These are phyloP conservation scores for Grammomys dolichurus DNA, from an alignment of 2,113 vertebrate species.

Conservation along the genomic window DNA sequence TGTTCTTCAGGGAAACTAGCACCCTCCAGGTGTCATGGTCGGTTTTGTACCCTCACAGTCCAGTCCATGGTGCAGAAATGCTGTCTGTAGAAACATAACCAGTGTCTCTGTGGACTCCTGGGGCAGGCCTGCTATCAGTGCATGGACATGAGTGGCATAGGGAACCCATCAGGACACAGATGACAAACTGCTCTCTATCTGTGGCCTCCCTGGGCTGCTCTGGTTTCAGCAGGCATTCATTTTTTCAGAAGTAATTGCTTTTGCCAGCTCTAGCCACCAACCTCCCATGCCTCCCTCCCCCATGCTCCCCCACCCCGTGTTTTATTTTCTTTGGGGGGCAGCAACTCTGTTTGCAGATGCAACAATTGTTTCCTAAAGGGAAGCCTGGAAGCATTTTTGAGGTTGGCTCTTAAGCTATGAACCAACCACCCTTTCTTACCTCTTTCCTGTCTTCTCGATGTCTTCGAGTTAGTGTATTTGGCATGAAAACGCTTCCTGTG, in stretches of 20 bases:
- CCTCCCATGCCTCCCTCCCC: neutral
- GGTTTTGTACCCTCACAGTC: neutral
- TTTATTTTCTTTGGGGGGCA: neutral
- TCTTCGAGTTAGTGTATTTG: neutral
- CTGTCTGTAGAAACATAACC: neutral
- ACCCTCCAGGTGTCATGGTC: accelerated
- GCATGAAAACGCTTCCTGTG: conserved; percentile 42
- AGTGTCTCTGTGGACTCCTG: neutral
- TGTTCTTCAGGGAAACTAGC: neutral
- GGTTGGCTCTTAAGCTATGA: neutral
- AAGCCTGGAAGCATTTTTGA: neutral
- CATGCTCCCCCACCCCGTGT: accelerated
- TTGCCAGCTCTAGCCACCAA: neutral
- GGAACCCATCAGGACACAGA: neutral
- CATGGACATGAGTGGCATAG: neutral
- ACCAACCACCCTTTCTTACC: neutral
- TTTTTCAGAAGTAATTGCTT: neutral
- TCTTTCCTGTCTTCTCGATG: neutral
- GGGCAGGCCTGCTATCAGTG: neutral
- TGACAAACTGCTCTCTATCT: neutral
- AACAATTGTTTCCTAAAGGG: conserved; percentile 36
- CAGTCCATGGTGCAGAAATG: neutral
- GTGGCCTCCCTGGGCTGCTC: neutral
- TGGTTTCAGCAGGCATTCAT: neutral
- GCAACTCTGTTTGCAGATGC: neutral